Evolutionary conservation across 2,797 vertebrate genomes (phyloP), one percentile per base, ranked within the genome.

Genomic region (Syngnathus rostellatus): DNA sequence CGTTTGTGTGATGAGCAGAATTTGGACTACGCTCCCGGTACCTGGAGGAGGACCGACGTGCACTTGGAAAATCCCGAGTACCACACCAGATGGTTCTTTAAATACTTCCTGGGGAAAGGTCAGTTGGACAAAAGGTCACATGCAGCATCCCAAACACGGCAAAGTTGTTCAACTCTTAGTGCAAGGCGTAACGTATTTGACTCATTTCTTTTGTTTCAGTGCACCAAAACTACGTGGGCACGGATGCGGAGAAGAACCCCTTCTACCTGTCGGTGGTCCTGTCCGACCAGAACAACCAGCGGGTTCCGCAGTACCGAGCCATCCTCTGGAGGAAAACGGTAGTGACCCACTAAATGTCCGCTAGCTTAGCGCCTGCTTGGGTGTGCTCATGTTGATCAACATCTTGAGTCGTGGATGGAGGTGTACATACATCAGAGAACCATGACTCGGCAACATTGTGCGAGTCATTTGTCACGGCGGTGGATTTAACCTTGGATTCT

Each of bases 31-130:
- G 81, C 94, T 59, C 96, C 95, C 1, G 93, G 93, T 76, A 96
- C 93, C 8, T 99, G 97, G 97, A 93, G 94, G 80, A 94, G 97
- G 89, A 99, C 95, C 0, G 97, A 99, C 3, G 97, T 99, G 82
- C 97, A 99, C 89, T 88, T 99, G 91, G 97, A 99, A 89, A 99
- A 99, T 82, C 97, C 97, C 6, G 97, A 98, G 71, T 99, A 96
- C 89, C 96, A 99, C 83, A 99, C 97, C 77, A 93, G 97, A 90
- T 99, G 97, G 97, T 99, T 95, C 86, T 98, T 98, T 86, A 99
- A 95, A 82, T 99, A 99, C 86, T 99, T 99, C 83, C 91, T 99
- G 84, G 97, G 97, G 86, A 98, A 99, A 98, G 97, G 97, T 99
- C 89, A 76, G 68, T 70, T 37, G 6, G 6, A 37, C 31, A 37